A percentile compares a stretch with the other conserved stretches of the same genome.
Conservation (phyloP, 2,888 invertebrate species). For the Ophion slaviceki region DNA sequence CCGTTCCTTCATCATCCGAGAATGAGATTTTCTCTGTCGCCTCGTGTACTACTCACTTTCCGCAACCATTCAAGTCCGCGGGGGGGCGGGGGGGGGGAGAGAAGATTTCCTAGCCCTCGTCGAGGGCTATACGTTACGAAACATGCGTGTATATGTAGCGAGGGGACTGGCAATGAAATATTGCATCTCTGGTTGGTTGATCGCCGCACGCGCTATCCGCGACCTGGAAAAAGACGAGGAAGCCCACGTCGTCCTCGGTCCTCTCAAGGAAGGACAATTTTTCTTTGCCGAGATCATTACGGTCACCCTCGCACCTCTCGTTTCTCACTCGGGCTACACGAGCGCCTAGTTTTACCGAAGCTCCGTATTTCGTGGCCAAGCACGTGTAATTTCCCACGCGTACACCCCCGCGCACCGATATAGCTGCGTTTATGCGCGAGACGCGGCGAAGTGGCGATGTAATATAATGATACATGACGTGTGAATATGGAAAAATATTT, state of each 20-base stretch:
- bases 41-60: slow-evolving; percentile 8
- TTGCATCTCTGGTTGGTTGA: slow-evolving; percentile 33
- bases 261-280: slow-evolving; percentile 45
- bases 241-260: slow-evolving; percentile 1
- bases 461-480: not conserved
- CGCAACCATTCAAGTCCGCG: not conserved
- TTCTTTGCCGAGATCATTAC: slow-evolving; percentile 58
- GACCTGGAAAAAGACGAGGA: slow-evolving; percentile 28
- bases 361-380: not conserved
- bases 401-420: not conserved
- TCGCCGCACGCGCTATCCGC: slow-evolving; percentile 36
- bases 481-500: too few relatives aligned
- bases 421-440: not conserved
- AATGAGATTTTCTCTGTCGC: slow-evolving; percentile 11
- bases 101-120: slow-evolving; percentile 30
- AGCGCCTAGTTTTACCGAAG: not conserved
- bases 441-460: not conserved
- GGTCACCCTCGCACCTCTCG: slow-evolving; percentile 37
- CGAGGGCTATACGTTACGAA: slow-evolving; percentile 35
- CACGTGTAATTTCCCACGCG: not conserved
- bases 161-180: slow-evolving; percentile 56
- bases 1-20: slow-evolving; percentile 33
- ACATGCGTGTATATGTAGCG: not conserved
- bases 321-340: slow-evolving; percentile 22
- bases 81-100: not conserved